Base-by-base conservation (phyloP, 2,113 vertebrate genomes). In the Rhinichthys klamathensis region DNA sequence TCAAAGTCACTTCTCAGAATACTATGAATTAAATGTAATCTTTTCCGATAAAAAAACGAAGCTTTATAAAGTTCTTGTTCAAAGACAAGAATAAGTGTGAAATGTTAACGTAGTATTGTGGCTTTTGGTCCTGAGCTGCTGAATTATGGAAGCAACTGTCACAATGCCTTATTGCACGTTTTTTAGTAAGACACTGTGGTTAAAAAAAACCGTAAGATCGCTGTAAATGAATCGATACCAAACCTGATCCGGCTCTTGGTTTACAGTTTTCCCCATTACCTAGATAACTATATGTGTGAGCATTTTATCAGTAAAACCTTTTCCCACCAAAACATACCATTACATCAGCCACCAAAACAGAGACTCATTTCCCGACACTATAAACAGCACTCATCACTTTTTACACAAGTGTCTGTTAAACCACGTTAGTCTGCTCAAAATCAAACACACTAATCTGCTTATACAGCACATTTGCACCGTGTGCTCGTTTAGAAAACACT, bases 271-370 rank as follows among this genome's bases (percentile, higher is more conserved):
- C 6, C 72, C 38, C 41, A 46, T 74, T 74, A 27, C 38, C 35
- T 32, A 69, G 32, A 70, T 41, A 41, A 72, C 35, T 70, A 9
- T 70, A 23, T 38, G 6, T 9, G 1, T 72, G 25, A 76, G 27
- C 3, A 54, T 32, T 78, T 56, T 58, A 35, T 78, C 27, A 58
- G 75, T 23, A 58, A 79, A 80, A 80, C 7, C 63, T 63, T 41
- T 63, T 35, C 77, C 13, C 44, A 16, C 41, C 12, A 73, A 73
- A 73, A 73, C 41, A 73, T 73, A n/a, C 35, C 69, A 73, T 73
- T 44, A 73, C 70, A 73, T 46, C 70, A 73, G 70, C n/a, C n/a
- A 46, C 41, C 70, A 73, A 73, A 73, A 73, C 70, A 73, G 18
- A 73, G 18, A 77, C 27, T 61, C n/a, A 27, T 80, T 80, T 80